These are phyloP conservation scores for Luidia sarsii DNA, from an alignment of 53 echinoderm and acorn worm genomes.

Conservation along the genomic window DNA sequence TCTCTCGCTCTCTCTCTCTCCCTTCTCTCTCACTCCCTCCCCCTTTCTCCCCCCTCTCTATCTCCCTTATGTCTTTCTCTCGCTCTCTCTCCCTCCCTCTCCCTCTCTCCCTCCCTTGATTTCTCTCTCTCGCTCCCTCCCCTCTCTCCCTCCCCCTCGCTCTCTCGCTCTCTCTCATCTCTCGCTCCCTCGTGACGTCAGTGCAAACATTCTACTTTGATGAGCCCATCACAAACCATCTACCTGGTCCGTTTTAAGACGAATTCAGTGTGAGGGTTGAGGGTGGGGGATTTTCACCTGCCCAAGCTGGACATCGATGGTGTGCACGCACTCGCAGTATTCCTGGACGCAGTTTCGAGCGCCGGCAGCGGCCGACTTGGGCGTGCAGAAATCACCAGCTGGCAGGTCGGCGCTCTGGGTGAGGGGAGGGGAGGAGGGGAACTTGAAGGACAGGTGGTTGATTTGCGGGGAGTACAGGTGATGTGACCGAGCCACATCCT, in stretches of 20 bases:
- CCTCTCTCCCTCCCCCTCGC: no score
- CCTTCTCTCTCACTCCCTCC: no score
- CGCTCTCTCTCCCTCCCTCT: no score
- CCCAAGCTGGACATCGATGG: constrained; percentile 63
- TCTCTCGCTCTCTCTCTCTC: no score
- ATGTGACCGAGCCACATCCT: constrained; percentile 60
- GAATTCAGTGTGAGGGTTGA: not conserved
- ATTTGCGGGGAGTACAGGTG: constrained; percentile 91
- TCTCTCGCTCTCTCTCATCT: no score
- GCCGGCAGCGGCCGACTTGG: constrained; percentile 22
- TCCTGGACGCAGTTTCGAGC: constrained; percentile 55
- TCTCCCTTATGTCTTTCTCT: no score
- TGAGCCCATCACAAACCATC: no score
- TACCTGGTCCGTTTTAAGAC: not conserved
- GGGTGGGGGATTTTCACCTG: constrained; percentile 54
- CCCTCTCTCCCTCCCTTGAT: no score
- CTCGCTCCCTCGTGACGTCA: no score
- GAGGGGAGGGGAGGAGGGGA: constrained; percentile 62
- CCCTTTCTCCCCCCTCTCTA: no score
- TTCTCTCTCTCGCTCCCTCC: no score
- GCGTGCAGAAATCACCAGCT: constrained; percentile 58
- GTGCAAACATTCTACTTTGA: no score
- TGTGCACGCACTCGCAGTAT: constrained; percentile 81
- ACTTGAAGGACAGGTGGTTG: constrained; percentile 80
- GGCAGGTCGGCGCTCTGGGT: constrained; percentile 69